These are phyloP conservation scores for Hydrophis major DNA, from an alignment of 2,797 vertebrate species.

Conservation along the genomic window DNA sequence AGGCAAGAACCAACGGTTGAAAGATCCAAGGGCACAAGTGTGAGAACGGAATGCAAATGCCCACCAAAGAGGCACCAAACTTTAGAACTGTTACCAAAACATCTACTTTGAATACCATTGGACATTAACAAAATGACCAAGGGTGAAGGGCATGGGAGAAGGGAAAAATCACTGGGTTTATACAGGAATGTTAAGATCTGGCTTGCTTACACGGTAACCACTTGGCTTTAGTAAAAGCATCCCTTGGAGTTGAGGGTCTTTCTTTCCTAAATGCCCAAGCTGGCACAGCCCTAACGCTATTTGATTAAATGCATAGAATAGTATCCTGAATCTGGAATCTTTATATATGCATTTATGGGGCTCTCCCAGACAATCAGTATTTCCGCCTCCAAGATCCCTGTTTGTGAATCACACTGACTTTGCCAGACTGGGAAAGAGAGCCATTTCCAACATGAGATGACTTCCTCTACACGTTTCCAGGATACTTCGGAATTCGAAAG, in stretches of 20 bases:
- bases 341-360: background rate
- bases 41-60: background rate
- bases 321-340: background rate
- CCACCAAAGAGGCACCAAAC: background rate
- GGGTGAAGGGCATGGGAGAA: background rate
- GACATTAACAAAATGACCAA: background rate
- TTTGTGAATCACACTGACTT: background rate
- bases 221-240: background rate
- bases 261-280: background rate
- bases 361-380: background rate
- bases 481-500: background rate
- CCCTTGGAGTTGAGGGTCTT: background rate
- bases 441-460: background rate
- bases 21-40: background rate
- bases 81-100: background rate
- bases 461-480: background rate
- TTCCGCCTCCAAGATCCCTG: background rate
- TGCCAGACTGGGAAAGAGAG: background rate
- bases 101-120: background rate
- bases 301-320: background rate
- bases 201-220: background rate
- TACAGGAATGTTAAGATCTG: background rate
- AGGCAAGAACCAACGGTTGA: background rate
- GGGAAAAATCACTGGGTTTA: background rate
- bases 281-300: background rate